phyloP scores from a whole-genome alignment of 2,888 invertebrate genomes.

The Caenorhabditis uteleia region DNA sequence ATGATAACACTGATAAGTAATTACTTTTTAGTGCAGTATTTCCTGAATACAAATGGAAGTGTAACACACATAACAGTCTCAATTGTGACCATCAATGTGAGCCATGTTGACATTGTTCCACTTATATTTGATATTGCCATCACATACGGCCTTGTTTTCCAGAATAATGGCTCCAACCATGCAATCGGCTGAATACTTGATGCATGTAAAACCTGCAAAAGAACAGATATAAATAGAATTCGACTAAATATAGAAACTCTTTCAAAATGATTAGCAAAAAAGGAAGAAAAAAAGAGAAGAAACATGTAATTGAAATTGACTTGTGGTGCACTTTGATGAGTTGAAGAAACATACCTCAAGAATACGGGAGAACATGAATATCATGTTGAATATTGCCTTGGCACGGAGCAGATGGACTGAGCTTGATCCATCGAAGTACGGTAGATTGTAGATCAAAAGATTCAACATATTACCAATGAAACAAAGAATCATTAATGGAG shows the following conservation, averaged over 20 bases:
- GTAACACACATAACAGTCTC: conserved; percentile 65
- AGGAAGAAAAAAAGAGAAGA: too few species aligned
- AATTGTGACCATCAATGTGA: conserved; percentile 62
- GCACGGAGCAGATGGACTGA: conserved; percentile 63
- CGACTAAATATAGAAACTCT: too few species aligned
- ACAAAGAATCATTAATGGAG: conserved; percentile 59
- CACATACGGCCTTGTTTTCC: conserved; percentile 61
- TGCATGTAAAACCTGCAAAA: conserved; percentile 58
- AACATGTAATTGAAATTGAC: conserved; percentile 3
- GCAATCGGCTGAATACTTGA: conserved; percentile 45
- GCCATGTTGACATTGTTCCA: conserved; percentile 65
- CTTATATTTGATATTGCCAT: conserved; percentile 66
- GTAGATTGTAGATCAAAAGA: conserved; percentile 62
- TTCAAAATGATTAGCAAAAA: too few species aligned
- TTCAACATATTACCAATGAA: conserved; percentile 62
- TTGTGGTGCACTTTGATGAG: conserved; percentile 9
- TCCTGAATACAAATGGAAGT: conserved; percentile 62
- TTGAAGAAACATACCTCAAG: conserved; percentile 46
- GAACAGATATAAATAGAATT: not conserved
- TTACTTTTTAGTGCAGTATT: conserved; percentile 57
- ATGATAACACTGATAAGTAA: not conserved
- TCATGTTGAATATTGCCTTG: conserved; percentile 60
- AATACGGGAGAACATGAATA: conserved; percentile 61
- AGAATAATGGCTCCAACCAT: conserved; percentile 58
- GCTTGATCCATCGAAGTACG: conserved; percentile 63